Evolutionary conservation across 2,797 vertebrate species (phyloP), one percentile per base, ranked within the genome.

Genomic region (Natrix natrix): DNA sequence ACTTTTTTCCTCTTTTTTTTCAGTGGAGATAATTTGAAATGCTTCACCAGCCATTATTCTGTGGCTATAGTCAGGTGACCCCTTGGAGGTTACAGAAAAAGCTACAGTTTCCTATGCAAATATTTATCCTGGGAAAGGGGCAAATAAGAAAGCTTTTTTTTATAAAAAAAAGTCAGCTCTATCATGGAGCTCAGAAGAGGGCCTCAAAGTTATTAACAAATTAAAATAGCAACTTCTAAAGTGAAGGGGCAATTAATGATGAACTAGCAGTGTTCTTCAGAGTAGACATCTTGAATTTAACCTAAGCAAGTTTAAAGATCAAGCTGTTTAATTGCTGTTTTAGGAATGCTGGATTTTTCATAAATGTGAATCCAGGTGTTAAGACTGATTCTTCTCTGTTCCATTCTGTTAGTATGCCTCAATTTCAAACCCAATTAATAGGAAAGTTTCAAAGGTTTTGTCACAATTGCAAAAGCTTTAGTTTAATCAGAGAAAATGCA

Each of bases 241-340:
- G 89, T 91, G 94, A 92, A 94, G 92, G 88, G 92, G 93, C 95
- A 94, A 63, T 95, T 97, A 86, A 90, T 28, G 86, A 95, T 83
- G 96, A 97, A 97, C 96, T 96, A 97, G 90, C 54, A 94, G 3
- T 92, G 91, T 74, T 93, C 94, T 97, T 97, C 94, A 96, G 93
- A 93, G 95, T 94, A 96, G 86, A 96, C 60, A 43, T 95, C 93
- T 93, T 93, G 92, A 96, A 97, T 94, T 96, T 93, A 95, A 90
- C 91, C 94, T 93, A 90, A 48, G 89, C 96, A 93, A 91, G 91
- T 93, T 96, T 95, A 95, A 96, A 93, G 88, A 95, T 93, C 96
- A 97, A 97, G 89, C 43, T 89, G 93, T 95, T 96, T 97, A 97
- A 97, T 95, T 96, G 92, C 93, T 97, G 56, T 86, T 96, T 97